A percentile compares a stretch with the other conserved stretches of the same genome.
phyloP scores from a whole-genome alignment of 2,888 invertebrate species.

The Icerya purchasi region DNA sequence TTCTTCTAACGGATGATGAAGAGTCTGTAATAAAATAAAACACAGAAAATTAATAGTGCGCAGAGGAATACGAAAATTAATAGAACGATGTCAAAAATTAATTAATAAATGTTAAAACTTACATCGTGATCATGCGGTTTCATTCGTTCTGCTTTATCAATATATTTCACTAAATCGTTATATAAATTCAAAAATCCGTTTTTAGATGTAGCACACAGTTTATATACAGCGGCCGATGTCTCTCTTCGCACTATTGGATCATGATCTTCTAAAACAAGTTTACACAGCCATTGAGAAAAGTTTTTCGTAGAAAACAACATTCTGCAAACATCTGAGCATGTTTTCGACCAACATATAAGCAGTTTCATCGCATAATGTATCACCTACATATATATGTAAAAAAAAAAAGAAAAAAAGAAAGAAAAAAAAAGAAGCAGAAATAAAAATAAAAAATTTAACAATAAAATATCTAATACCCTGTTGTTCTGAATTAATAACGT shows the following conservation, averaged over 20 bases:
- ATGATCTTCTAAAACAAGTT: conserved; percentile 73
- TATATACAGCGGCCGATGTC: conserved; percentile 78
- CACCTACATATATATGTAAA: conserved; percentile 37
- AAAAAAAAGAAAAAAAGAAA: conserved; percentile 6
- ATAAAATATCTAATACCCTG: no score
- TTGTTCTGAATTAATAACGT: no score
- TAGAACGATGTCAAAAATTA: no score
- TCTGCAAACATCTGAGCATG: conserved; percentile 54
- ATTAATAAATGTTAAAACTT: conserved; percentile 10
- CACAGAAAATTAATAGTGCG: no score
- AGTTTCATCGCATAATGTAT: conserved; percentile 82
- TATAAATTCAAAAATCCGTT: conserved; percentile 38
- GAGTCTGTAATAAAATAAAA: conserved; percentile 25
- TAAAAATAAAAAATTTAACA: background rate
- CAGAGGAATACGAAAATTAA: no score
- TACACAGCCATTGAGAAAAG: conserved; percentile 48
- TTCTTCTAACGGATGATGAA: conserved; percentile 42
- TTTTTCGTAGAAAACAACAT: conserved; percentile 51
- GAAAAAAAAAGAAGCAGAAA: background rate
- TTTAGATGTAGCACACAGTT: conserved; percentile 32
- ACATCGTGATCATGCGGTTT: conserved; percentile 36
- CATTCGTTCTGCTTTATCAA: conserved; percentile 70
- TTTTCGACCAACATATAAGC: conserved; percentile 80
- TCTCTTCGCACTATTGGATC: conserved; percentile 79
- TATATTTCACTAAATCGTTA: conserved; percentile 54